phyloP scores from a whole-genome alignment of 2,888 invertebrate genomes.

The Tyria jacobaeae region DNA sequence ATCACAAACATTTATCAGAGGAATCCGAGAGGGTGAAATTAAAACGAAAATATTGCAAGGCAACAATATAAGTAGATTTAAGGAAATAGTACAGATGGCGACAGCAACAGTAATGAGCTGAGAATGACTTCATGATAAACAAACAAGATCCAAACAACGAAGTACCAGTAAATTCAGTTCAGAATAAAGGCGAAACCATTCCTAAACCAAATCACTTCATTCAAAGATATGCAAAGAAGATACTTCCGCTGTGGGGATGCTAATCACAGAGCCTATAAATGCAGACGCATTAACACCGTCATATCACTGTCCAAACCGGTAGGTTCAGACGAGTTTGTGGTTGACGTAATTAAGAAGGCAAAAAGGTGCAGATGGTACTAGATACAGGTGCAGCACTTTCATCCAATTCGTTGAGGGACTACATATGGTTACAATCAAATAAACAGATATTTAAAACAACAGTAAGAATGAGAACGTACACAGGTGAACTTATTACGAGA shows the following conservation, averaged over 20 bases:
- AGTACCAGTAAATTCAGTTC: no score
- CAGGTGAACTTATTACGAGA: neutral
- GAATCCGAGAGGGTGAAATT: no score
- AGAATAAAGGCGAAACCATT: no score
- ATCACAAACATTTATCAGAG: no score
- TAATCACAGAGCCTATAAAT: neutral
- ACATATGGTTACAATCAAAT: neutral
- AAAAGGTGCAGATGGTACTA: neutral
- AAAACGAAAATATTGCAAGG: no score
- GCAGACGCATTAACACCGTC: slow-evolving; percentile 1
- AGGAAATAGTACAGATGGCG: no score
- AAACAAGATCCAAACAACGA: no score
- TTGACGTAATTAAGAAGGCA: neutral
- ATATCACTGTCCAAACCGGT: neutral
- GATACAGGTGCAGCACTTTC: neutral
- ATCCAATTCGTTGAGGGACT: neutral
- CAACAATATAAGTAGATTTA: no score
- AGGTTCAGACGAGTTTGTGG: neutral
- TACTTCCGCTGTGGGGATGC: neutral
- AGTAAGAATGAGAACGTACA: neutral
- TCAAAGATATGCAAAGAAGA: neutral
- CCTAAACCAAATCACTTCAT: no score
- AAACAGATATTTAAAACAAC: neutral
- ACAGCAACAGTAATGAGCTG: no score
- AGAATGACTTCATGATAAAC: no score